Evolutionary conservation across 2,888 invertebrate genomes (phyloP), one percentile per base, ranked within the genome.

Genomic region (Eupithecia inturbata): DNA sequence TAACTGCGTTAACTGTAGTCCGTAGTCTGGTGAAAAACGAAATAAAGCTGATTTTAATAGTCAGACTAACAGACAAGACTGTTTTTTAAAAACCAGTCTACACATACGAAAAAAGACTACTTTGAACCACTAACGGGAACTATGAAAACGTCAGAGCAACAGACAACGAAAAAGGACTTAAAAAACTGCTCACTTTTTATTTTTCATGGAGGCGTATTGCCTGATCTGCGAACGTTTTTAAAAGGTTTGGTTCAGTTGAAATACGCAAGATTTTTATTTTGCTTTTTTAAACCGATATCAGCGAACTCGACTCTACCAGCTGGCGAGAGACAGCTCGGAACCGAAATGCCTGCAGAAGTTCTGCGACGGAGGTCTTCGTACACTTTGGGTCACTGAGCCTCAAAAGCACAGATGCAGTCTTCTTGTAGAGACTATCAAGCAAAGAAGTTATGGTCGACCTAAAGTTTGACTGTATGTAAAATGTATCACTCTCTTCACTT

Each of bases 121-220:
- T 79, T 79, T 78, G 77, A 73, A 79, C 78, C 74, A 81, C 82
- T 81, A 86, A 82, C 80, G 76, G 10, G 80, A 86, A 87, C 87
- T 87, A 86, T 85, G 84, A 85, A 83, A 73, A 79, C 75, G 82
- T 82, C 82, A 64, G 78, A 74, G 71, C 75, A 82, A 79, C 78
- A 77, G 80, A 80, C 80, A 80, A 75, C 73, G 63, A 75, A 82
- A 83, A 78, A 78, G 10, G 67, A 79, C 63, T 77, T 67, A 64
- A 76, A 79, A 80, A 78, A 74, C 36, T 45, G 45, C 49, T 45
- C 45, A 14, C 39, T 53, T 19, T 70, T 62, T 68, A 64, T 71
- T 60, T 26, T 62, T 62, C 45, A 49, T n/a, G 62, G 68, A 28
- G 57, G 33, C 19, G 67, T 67, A 66, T 70, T 39, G n/a, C 36